Evolutionary conservation across 2,797 vertebrate species (phyloP).

Genomic region (Eospalax fontanierii): DNA sequence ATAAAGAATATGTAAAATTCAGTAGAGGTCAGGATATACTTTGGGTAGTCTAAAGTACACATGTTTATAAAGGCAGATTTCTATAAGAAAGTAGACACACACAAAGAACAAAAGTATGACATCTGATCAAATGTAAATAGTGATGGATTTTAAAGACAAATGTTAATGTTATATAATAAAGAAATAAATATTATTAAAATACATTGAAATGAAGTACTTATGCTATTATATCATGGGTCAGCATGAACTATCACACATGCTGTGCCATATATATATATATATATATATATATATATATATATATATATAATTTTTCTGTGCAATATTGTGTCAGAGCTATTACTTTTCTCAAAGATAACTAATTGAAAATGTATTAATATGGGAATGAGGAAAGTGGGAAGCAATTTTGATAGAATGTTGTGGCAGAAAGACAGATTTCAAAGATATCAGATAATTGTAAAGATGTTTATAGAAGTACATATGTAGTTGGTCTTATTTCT

Average conservation of each 20-base stretch:
- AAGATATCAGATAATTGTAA: constrained; percentile 4
- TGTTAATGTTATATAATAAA: not conserved
- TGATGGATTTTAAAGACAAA: not conserved
- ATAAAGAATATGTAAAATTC: not conserved
- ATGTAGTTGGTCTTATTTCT: not conserved
- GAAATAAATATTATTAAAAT: not conserved
- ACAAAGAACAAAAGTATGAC: not conserved
- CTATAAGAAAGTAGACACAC: not conserved
- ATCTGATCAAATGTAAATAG: not conserved
- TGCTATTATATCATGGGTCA: not conserved
- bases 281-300: too few relatives aligned
- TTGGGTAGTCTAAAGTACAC: not conserved
- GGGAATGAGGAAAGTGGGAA: not conserved
- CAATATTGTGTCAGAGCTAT: not conserved
- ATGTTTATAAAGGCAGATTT: not conserved
- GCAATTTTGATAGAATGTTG: not conserved
- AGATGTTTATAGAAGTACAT: not conserved
- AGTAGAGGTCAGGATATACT: not conserved
- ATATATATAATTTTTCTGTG: constrained; percentile 26
- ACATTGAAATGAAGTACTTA: not conserved
- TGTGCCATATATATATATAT: not conserved
- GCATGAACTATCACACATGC: not conserved
- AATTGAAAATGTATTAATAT: too few relatives aligned
- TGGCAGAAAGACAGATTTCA: constrained; percentile 17
- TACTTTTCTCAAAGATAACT: not conserved